A percentile compares a stretch with the other conserved stretches of the same genome.
These are phyloP conservation scores for Nanorana parkeri DNA, from an alignment of 2,113 vertebrate species.

Conservation along the genomic window DNA sequence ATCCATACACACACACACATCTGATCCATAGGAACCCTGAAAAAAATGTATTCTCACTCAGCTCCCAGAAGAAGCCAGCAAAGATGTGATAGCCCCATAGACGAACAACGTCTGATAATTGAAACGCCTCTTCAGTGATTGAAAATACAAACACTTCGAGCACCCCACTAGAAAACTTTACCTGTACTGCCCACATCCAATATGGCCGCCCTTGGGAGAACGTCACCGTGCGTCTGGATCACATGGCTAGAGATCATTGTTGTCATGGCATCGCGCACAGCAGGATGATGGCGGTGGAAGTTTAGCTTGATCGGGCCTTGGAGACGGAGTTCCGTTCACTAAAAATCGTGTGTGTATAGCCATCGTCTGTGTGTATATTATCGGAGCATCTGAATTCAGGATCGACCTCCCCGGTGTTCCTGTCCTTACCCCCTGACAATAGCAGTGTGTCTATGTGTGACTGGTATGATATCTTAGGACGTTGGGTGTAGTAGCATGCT, in stretches of 20 bases:
- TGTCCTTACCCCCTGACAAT: neutral
- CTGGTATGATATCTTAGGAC: neutral
- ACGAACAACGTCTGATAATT: no score
- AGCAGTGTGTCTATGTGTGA: neutral
- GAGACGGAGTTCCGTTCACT: neutral
- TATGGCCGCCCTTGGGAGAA: neutral
- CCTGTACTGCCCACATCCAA: neutral
- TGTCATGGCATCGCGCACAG: conserved; percentile 15
- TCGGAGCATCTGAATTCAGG: neutral
- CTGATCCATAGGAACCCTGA: no score
- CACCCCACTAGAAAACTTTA: neutral
- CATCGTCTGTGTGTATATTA: neutral
- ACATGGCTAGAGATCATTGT: neutral
- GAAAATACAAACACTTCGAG: no score
- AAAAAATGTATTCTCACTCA: no score
- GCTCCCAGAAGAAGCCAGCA: no score
- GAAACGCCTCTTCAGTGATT: no score
- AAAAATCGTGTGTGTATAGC: conserved; percentile 13
- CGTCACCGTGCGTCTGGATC: neutral
- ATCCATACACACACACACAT: no score
- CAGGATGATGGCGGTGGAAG: conserved; percentile 23
- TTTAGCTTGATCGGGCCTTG: neutral
- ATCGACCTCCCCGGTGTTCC: neutral
- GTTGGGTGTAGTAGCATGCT: neutral
- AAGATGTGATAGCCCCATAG: no score